Base-by-base conservation (phyloP, 2,797 vertebrate genomes). In the Halcyon leucocephala region DNA sequence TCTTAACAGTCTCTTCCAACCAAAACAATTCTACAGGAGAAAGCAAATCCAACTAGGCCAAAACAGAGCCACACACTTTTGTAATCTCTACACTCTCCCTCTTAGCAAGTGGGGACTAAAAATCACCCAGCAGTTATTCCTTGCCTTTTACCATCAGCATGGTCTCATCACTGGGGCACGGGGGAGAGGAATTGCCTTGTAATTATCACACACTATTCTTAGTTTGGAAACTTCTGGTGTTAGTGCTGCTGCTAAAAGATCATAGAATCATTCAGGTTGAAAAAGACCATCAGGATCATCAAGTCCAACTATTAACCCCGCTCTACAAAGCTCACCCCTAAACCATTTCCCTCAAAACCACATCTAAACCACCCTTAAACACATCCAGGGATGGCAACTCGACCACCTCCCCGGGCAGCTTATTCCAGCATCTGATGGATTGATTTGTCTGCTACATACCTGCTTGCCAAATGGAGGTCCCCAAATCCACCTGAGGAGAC, bases 401-500 rank as follows among this genome's bases (percentile, higher is more conserved):
- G 20, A 21, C 44, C 44, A 21, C 41, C 41, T 42, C 41, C 15
- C 15, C 7, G 33, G 41, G 41, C 41, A 42, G 41, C 15, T 15
- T 42, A 7, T 46, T 20, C 44, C 44, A 20, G 44, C 3, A 21
- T 10, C 44, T 20, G 44, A 46, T 46, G 44, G 44, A 20, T 20
- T 21, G 44, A 9, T 46, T 46, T 58, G 18, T 9, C 57, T 12
- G 14, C 13, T 54, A 89, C 95, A 37, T 95, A 99, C 99, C 99
- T 98, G 98, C 97, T 33, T 94, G 98, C 98, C 98, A 98, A 26
- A 97, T 39, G 10, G 97, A 97, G 7, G 76, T 86, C 35, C 98
- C 98, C 42, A 83, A 31, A 74, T 98, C 98, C 33, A 89, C 93
- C 2, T 98, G 97, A 8, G 98, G 98, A 7, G 97, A 94, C 25